Evolutionary conservation across 2,797 vertebrate genomes (phyloP).

Genomic region (Thaleichthys pacificus): DNA sequence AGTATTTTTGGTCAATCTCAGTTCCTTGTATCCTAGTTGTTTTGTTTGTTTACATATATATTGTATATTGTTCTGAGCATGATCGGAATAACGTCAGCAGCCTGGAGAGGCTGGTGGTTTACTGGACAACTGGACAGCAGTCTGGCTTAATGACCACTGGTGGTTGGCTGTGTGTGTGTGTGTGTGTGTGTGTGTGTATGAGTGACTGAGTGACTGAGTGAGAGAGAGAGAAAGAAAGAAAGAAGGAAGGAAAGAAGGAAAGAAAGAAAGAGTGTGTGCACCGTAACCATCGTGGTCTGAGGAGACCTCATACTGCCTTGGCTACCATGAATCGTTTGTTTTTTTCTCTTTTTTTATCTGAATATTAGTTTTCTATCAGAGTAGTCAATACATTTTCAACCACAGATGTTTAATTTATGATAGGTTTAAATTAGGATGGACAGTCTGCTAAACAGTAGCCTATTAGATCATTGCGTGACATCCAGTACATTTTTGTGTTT

Average conservation of each 20-base stretch:
- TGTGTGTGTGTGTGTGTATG: no score
- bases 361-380: background rate
- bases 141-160: no score
- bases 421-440: background rate
- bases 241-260: no score
- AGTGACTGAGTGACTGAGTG: no score
- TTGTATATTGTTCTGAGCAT: slow-evolving; percentile 11
- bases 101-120: no score
- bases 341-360: background rate
- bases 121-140: no score
- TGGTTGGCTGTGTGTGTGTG: background rate
- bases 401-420: background rate
- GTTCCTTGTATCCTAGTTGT: slow-evolving; percentile 13
- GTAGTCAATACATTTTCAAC: background rate
- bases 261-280: no score
- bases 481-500: background rate
- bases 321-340: background rate
- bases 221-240: no score
- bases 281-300: no score
- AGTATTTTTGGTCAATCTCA: slow-evolving; percentile 14
- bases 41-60: slow-evolving; percentile 22
- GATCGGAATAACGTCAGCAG: no score
- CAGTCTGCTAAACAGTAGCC: no score
- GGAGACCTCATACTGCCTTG: background rate
- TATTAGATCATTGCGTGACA: background rate